These are phyloP conservation scores for Siniperca knerii DNA, from an alignment of 2,113 vertebrate species.

Conservation along the genomic window DNA sequence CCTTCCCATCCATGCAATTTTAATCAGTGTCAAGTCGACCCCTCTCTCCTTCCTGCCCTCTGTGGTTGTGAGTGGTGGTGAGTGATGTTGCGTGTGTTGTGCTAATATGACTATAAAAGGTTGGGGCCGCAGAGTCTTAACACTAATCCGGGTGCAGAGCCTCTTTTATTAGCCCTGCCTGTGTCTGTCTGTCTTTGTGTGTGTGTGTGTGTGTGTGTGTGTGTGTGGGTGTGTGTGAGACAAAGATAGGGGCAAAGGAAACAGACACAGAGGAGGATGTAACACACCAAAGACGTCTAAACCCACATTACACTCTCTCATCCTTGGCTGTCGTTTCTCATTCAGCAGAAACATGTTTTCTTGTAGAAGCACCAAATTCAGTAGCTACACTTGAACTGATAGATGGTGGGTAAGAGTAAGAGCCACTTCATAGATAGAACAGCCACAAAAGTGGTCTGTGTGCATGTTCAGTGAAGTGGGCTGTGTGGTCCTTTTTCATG, in stretches of 20 bases:
- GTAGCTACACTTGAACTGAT: conserved; percentile 10
- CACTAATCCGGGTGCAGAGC: conserved; percentile 70
- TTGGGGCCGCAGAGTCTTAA: conserved; percentile 69
- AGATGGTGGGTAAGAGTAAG: neutral
- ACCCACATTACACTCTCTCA: conserved; percentile 7
- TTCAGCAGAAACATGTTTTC: conserved; percentile 21
- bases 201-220: conserved; percentile 15
- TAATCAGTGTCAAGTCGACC: conserved; percentile 42
- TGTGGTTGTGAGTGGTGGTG: conserved; percentile 44
- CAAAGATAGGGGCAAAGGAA: conserved; percentile 49
- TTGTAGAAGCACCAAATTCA: neutral
- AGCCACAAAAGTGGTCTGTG: conserved; percentile 15
- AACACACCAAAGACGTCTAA: conserved; percentile 15
- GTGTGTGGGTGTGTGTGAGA: conserved; percentile 16
- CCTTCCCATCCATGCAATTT: conserved; percentile 29
- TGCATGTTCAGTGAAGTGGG: conserved; percentile 33
- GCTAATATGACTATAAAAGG: conserved; percentile 82
- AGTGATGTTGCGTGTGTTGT: conserved; percentile 77
- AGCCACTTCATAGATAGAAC: conserved; percentile 19
- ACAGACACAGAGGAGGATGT: neutral
- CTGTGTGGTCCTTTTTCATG: conserved; percentile 46
- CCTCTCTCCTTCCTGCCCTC: conserved; percentile 49
- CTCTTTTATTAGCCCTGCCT: conserved; percentile 76
- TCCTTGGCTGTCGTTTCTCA: neutral
- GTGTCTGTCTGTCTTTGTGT: conserved; percentile 64